These are phyloP conservation scores for Leguminivora glycinivorella DNA, from an alignment of 1,140 invertebrate species.

Conservation along the genomic window DNA sequence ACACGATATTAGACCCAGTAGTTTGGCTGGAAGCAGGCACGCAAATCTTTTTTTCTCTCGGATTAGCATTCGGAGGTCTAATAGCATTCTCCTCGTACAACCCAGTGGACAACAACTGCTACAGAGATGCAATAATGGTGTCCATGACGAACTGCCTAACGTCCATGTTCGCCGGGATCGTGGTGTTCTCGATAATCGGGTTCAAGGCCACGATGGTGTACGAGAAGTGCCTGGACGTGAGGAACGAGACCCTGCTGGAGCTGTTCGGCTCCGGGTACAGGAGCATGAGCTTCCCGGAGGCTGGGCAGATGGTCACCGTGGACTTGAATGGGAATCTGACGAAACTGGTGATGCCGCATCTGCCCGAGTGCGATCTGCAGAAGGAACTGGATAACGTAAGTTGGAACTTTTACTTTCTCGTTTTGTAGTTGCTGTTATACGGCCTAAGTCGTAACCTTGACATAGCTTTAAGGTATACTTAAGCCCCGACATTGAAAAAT, in stretches of 20 bases:
- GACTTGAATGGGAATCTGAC: constrained; percentile 81
- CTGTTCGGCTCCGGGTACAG: constrained; percentile 79
- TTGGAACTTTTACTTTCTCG: constrained; percentile 39
- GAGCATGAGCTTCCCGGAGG: constrained; percentile 72
- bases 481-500: too few species aligned
- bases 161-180: constrained; percentile 98
- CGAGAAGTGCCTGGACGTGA: constrained; percentile 85
- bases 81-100: constrained; percentile 98
- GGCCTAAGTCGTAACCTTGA: too few species aligned
- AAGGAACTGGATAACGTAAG: constrained; percentile 94
- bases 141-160: constrained; percentile 97
- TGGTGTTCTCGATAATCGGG: constrained; percentile 98
- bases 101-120: constrained; percentile 97
- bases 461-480: too few species aligned
- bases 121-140: constrained; percentile 95
- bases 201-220: constrained; percentile 94
- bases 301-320: constrained; percentile 79
- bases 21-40: constrained; percentile 98
- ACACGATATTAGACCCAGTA: constrained; percentile 87
- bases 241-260: constrained; percentile 81
- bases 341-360: constrained; percentile 80
- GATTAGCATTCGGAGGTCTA: constrained; percentile 95
- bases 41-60: constrained; percentile 98
- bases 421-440: constrained; percentile 18
- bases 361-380: constrained; percentile 90